Evolutionary conservation across 1,140 invertebrate species (phyloP).

Genomic region (Carposina sasakii): DNA sequence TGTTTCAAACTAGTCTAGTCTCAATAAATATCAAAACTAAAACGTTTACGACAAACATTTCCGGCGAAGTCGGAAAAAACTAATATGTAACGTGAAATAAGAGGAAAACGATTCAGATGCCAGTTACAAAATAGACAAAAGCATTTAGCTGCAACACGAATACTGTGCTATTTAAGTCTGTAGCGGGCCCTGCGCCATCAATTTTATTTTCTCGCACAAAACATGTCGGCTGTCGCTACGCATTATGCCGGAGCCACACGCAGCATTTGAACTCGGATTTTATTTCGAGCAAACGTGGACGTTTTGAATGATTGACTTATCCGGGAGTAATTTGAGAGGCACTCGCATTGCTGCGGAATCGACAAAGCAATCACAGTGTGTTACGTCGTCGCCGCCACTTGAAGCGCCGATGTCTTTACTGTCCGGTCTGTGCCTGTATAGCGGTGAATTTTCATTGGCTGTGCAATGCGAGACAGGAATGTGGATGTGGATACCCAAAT

Average conservation of each 20-base stretch:
- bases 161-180: constrained; percentile 66
- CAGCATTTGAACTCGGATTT: constrained; percentile 62
- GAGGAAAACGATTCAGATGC: constrained; percentile 42
- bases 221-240: constrained; percentile 69
- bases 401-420: too few relatives aligned
- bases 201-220: constrained; percentile 73
- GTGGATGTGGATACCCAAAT: too few relatives aligned
- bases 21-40: constrained; percentile 38
- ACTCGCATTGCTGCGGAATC: constrained; percentile 45
- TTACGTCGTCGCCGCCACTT: constrained; percentile 21
- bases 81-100: constrained; percentile 54
- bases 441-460: too few relatives aligned
- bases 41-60: constrained; percentile 48
- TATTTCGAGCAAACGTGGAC: constrained; percentile 65
- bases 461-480: too few relatives aligned
- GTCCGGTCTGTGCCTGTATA: constrained; percentile 8
- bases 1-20: constrained; percentile 48
- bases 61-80: constrained; percentile 48
- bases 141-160: constrained; percentile 62
- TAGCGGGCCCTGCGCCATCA: constrained; percentile 61
- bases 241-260: constrained; percentile 66
- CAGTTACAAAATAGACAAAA: constrained; percentile 68
- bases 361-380: too few relatives aligned
- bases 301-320: constrained; percentile 71
- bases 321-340: constrained; percentile 70